phyloP scores from a whole-genome alignment of 2,113 vertebrate genomes.

The Alexandromys fortis region DNA sequence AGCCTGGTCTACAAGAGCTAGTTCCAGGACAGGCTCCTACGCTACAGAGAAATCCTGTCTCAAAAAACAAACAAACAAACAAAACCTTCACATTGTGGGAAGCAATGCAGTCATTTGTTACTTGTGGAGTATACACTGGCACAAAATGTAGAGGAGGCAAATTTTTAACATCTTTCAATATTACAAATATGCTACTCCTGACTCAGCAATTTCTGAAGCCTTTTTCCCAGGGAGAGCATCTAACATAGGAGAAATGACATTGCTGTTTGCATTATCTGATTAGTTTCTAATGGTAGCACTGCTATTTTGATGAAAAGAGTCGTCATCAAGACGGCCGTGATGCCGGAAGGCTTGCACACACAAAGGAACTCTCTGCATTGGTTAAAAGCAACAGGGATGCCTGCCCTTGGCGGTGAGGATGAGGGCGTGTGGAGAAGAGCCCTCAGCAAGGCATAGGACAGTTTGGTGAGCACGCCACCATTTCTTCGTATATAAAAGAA shows the following conservation, averaged over 20 bases:
- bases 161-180: constrained; percentile 3
- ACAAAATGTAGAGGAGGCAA: background rate
- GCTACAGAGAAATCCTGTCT: too few relatives aligned
- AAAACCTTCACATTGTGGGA: background rate
- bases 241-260: background rate
- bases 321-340: background rate
- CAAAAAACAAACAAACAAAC: too few relatives aligned
- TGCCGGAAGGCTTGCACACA: background rate
- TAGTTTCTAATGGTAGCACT: background rate
- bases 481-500: background rate
- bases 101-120: background rate
- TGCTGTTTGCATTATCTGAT: background rate
- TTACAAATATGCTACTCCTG: background rate
- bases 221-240: background rate
- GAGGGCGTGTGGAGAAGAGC: background rate
- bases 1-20: too few relatives aligned
- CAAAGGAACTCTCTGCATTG: background rate
- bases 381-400: background rate
- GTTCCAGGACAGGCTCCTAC: too few relatives aligned
- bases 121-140: too few relatives aligned
- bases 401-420: background rate
- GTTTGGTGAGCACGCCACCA: background rate
- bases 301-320: constrained; percentile 23
- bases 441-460: background rate
- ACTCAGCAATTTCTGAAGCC: constrained; percentile 18